These are phyloP conservation scores for Himantopus leucocephalus DNA, from an alignment of 2,113 vertebrate species.

Conservation along the genomic window DNA sequence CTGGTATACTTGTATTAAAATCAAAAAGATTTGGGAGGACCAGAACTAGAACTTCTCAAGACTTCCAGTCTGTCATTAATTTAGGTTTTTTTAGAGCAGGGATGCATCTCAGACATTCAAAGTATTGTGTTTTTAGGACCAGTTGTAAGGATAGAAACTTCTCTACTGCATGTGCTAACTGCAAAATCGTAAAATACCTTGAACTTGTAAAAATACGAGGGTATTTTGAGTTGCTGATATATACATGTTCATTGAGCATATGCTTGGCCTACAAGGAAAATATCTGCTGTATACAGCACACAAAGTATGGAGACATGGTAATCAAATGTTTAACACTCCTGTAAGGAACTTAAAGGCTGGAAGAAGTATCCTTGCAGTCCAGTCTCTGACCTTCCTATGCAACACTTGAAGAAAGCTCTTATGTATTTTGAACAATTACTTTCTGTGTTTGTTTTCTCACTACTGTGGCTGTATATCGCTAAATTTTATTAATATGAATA, in stretches of 20 bases:
- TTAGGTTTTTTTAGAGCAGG: not conserved
- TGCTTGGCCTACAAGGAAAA: not conserved
- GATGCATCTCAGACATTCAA: not conserved
- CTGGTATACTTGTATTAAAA: not conserved
- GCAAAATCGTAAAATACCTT: slow-evolving; percentile 1
- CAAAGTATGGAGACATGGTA: not conserved
- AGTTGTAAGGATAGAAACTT: not conserved
- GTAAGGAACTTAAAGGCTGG: not conserved
- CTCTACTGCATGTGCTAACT: not conserved
- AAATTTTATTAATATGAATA: not conserved
- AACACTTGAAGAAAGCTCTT: rapidly evolving
- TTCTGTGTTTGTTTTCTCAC: not conserved
- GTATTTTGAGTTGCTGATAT: not conserved
- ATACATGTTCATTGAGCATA: not conserved
- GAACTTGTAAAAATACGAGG: not conserved
- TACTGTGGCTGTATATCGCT: not conserved
- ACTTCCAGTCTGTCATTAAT: not conserved
- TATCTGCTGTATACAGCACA: not conserved
- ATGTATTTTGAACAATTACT: not conserved
- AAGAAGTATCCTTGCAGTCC: not conserved
- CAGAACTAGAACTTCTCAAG: not conserved
- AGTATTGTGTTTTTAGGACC: not conserved
- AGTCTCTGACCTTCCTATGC: not conserved
- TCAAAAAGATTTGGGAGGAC: not conserved
- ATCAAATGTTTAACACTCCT: rapidly evolving